A percentile compares a stretch with the other conserved stretches of the same genome.
phyloP scores from a whole-genome alignment of 2,797 vertebrate genomes.

The Lagocephalus sceleratus region DNA sequence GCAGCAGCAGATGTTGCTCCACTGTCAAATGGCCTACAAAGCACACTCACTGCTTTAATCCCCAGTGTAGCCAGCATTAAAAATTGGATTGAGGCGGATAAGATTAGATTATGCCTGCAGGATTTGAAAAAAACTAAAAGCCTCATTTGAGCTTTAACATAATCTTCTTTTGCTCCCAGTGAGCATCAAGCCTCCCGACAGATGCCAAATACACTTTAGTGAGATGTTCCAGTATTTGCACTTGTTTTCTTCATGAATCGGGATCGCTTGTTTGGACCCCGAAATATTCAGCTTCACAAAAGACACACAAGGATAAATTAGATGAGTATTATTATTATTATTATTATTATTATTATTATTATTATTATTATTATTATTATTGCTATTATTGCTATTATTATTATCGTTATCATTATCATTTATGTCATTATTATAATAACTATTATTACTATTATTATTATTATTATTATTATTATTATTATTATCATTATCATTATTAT shows the following conservation, averaged over 20 bases:
- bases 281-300: slow-evolving; percentile 48
- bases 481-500: no score
- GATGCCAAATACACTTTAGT: slow-evolving; percentile 74
- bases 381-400: no score
- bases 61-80: slow-evolving; percentile 94
- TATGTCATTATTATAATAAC: no score
- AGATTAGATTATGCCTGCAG: slow-evolving; percentile 95
- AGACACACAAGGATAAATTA: no score
- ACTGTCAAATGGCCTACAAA: slow-evolving; percentile 87
- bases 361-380: no score
- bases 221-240: slow-evolving; percentile 45
- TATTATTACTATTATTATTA: no score
- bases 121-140: slow-evolving; percentile 93
- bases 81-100: slow-evolving; percentile 99
- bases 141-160: slow-evolving; percentile 90
- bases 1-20: slow-evolving; percentile 81
- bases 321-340: no score
- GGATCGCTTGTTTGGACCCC: slow-evolving; percentile 53
- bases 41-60: slow-evolving; percentile 88
- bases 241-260: slow-evolving; percentile 50
- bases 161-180: slow-evolving; percentile 89
- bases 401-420: no score
- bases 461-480: no score
- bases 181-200: slow-evolving; percentile 80
- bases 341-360: no score